Conservation (phyloP, 2,888 invertebrate genomes). For the Polydrusus tereticollis region DNA sequence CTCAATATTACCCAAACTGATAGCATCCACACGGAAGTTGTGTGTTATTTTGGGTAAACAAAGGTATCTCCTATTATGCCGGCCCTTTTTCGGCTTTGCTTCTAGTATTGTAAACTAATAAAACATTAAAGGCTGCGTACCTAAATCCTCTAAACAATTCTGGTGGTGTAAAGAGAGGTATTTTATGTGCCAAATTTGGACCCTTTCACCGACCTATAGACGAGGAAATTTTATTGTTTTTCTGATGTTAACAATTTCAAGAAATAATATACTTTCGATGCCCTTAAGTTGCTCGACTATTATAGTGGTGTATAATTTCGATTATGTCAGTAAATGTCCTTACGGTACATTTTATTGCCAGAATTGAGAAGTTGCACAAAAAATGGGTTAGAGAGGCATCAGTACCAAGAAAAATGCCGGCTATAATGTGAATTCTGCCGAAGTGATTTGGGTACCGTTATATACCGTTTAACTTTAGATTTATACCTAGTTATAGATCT, state of each 20-base stretch:
- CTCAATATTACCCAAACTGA: constrained; percentile 31
- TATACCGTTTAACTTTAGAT: constrained; percentile 19
- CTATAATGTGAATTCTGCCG: constrained; percentile 38
- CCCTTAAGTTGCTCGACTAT: constrained; percentile 13
- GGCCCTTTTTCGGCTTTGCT: constrained; percentile 6
- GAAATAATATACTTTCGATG: not conserved
- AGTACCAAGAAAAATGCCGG: constrained; percentile 37
- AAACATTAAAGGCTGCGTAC: constrained; percentile 19
- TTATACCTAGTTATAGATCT: constrained; percentile 37
- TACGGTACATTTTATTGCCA: constrained; percentile 44
- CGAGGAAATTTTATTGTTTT: not conserved
- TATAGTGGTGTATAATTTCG: constrained; percentile 24
- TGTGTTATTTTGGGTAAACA: constrained; percentile 15
- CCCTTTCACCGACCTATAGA: constrained; percentile 14
- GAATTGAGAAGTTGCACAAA: constrained; percentile 41
- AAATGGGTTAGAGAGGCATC: constrained; percentile 44
- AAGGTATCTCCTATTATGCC: not conserved
- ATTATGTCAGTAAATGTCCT: constrained; percentile 23
- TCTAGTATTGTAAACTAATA: constrained; percentile 21
- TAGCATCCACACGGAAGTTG: constrained; percentile 20
- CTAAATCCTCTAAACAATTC: constrained; percentile 23
- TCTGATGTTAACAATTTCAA: not conserved
- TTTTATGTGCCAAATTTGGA: constrained; percentile 25
- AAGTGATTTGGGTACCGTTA: constrained; percentile 42
- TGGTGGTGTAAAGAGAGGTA: constrained; percentile 12